Evolutionary conservation across 2,113 vertebrate genomes (phyloP).

Genomic region (Chascanopsetta lugubris): DNA sequence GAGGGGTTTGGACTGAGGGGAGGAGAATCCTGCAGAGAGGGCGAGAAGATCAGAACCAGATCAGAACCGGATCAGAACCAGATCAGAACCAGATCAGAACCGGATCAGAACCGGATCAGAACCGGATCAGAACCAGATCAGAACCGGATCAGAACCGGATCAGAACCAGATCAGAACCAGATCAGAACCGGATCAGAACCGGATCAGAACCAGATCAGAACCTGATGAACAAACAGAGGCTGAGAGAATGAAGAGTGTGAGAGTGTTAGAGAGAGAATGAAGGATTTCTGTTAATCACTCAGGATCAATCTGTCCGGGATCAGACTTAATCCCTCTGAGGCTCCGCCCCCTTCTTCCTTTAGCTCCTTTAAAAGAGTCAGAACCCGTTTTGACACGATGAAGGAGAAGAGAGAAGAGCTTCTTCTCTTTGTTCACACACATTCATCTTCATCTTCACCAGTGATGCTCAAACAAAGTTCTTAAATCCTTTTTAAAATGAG

Average conservation of each 20-base stretch:
- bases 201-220: too few species aligned
- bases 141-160: too few species aligned
- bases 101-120: not conserved
- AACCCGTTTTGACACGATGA: too few species aligned
- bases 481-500: too few species aligned
- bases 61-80: not conserved
- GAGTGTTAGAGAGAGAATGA: slow-evolving; percentile 2
- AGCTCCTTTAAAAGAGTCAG: too few species aligned
- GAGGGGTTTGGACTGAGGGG: slow-evolving; percentile 73
- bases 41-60: not conserved
- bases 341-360: too few species aligned
- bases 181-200: too few species aligned
- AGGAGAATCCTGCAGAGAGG: slow-evolving; percentile 47
- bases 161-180: too few species aligned
- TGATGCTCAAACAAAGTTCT: too few species aligned
- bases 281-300: slow-evolving; percentile 20
- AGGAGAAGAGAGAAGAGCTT: too few species aligned
- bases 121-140: too few species aligned
- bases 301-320: not conserved
- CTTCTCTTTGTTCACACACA: not conserved
- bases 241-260: not conserved
- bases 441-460: too few species aligned
- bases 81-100: not conserved
- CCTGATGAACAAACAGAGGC: not conserved
- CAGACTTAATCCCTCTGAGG: slow-evolving; percentile 23